Evolutionary conservation across 2,113 vertebrate species (phyloP).

Genomic region (Xenus cinereus): DNA sequence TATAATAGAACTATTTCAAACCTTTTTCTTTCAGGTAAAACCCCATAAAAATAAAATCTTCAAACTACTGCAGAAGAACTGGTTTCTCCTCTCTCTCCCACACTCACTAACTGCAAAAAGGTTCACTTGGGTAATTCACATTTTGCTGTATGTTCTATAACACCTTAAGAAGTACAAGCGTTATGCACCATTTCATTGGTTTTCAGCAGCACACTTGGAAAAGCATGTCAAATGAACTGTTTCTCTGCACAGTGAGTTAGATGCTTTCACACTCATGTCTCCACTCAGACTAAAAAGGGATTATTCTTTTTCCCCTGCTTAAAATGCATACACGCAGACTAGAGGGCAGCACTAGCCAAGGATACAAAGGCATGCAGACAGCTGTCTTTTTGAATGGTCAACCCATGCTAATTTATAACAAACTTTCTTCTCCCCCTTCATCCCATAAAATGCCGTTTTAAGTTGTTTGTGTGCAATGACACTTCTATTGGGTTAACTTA

Average conservation of each 20-base stretch:
- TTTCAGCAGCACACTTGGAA: conserved; percentile 19
- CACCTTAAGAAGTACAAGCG: not conserved
- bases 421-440: not conserved
- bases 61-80: not conserved
- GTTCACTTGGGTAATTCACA: not conserved
- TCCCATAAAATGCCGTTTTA: not conserved
- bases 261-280: not conserved
- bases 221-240: not conserved
- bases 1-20: not conserved
- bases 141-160: not conserved
- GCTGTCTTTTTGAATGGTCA: not conserved
- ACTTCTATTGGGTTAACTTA: not conserved
- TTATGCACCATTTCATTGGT: conserved; percentile 6
- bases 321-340: not conserved
- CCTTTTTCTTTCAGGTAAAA: not conserved
- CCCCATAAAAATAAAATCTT: not conserved
- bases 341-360: conserved; percentile 40
- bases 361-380: not conserved
- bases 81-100: not conserved
- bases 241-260: not conserved
- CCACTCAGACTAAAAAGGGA: not conserved
- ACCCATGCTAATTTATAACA: not conserved
- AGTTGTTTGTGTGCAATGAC: not conserved
- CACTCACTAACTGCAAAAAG: not conserved
- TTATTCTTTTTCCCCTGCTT: not conserved